These are phyloP conservation scores for Phylloscopus collybita DNA, from an alignment of 2,797 vertebrate species.

Conservation along the genomic window DNA sequence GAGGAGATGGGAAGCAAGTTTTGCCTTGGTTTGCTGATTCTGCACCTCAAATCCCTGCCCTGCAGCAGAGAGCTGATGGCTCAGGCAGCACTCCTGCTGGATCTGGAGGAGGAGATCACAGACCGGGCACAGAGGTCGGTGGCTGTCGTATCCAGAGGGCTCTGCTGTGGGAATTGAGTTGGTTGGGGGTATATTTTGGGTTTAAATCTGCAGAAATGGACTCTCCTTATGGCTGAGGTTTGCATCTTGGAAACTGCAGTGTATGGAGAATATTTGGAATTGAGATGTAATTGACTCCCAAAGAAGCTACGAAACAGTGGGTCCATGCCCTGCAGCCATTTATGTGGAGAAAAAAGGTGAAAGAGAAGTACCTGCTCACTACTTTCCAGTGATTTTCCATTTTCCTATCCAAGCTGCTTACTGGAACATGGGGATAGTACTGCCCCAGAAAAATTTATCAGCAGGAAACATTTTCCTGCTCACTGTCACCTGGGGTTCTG, in stretches of 20 bases:
- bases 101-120: constrained; percentile 77
- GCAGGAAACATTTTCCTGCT: not conserved
- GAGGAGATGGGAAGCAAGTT: constrained; percentile 93
- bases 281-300: not conserved
- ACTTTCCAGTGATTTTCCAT: not conserved
- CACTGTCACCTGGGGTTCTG: not conserved
- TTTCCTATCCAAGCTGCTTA: not conserved
- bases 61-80: constrained; percentile 79
- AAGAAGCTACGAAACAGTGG: not conserved
- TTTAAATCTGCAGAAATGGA: not conserved
- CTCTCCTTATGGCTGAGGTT: not conserved
- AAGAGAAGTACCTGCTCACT: not conserved
- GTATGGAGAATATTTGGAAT: not conserved
- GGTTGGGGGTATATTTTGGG: not conserved
- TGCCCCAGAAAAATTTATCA: not conserved
- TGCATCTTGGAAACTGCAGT: not conserved
- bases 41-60: constrained; percentile 80
- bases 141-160: accelerated
- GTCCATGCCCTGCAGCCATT: not conserved
- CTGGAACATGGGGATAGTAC: not conserved
- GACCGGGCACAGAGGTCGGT: constrained; percentile 86
- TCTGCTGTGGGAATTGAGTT: not conserved
- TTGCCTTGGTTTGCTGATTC: constrained; percentile 86
- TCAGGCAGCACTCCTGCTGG: constrained; percentile 71
- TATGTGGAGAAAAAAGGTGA: not conserved